Conservation (phyloP, 1,140 invertebrate species). For the Venturia canescens region DNA sequence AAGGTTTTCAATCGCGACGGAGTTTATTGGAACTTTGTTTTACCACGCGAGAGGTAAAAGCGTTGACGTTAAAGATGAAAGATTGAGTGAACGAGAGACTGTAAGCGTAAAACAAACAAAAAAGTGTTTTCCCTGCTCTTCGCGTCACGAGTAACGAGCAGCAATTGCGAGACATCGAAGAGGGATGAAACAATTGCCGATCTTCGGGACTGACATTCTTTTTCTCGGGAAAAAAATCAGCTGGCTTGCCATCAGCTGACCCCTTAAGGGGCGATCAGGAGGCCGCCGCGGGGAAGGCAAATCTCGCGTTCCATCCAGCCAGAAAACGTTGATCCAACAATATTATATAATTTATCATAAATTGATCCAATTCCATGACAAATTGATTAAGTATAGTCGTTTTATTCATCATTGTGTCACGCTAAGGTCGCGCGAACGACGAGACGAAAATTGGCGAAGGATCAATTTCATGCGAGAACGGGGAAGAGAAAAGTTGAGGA, state of each 20-base stretch:
- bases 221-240: slow-evolving; percentile 16
- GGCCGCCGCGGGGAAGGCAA: too few species aligned
- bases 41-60: neutral
- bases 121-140: slow-evolving; percentile 16
- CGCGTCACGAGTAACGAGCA: slow-evolving; percentile 41
- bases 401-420: neutral
- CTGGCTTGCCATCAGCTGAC: neutral
- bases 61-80: neutral
- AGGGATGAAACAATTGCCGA: slow-evolving; percentile 46
- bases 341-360: too few species aligned
- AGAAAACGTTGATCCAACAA: neutral
- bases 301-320: too few species aligned
- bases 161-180: slow-evolving; percentile 46
- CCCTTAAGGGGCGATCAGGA: slow-evolving; percentile 3
- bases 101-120: neutral
- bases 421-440: neutral
- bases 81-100: neutral
- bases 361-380: neutral
- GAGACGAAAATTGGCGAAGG: too few species aligned
- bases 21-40: neutral
- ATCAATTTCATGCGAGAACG: too few species aligned
- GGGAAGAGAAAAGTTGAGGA: too few species aligned
- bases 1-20: neutral
- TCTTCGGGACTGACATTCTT: slow-evolving; percentile 28
- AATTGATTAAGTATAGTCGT: slow-evolving; percentile 1